A percentile compares a stretch with the other conserved stretches of the same genome.
phyloP scores from a whole-genome alignment of 2,797 vertebrate species.

The Syncerus caffer region DNA sequence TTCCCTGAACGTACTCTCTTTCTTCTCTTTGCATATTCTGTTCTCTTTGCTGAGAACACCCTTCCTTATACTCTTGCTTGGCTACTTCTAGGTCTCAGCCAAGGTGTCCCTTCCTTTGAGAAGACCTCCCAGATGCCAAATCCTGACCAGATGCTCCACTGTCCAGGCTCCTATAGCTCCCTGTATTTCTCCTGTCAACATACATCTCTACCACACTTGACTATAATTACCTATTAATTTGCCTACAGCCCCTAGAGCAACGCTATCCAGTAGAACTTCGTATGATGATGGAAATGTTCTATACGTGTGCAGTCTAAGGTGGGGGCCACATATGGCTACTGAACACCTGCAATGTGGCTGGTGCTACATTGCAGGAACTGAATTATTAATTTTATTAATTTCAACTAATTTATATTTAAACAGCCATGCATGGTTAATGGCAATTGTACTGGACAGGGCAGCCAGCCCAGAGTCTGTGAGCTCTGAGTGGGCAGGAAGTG shows the following conservation, averaged over 20 bases:
- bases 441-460: background rate
- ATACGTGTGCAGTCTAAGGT: rapidly evolving
- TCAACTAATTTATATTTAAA: background rate
- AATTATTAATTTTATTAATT: background rate
- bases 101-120: constrained; percentile 15
- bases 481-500: background rate
- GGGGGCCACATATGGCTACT: background rate
- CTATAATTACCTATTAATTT: background rate
- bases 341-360: background rate
- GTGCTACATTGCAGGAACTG: background rate
- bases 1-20: background rate
- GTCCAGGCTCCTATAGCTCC: background rate
- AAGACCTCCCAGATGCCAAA: background rate
- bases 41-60: background rate
- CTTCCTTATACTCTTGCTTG: background rate
- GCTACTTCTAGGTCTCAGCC: background rate
- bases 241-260: background rate
- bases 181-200: background rate
- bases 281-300: background rate
- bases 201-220: background rate
- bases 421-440: background rate
- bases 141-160: background rate
- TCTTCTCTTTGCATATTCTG: background rate
- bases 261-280: background rate
- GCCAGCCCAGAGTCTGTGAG: background rate